These are phyloP conservation scores for Lethocerus indicus DNA, from an alignment of 1,140 invertebrate genomes.

Conservation along the genomic window DNA sequence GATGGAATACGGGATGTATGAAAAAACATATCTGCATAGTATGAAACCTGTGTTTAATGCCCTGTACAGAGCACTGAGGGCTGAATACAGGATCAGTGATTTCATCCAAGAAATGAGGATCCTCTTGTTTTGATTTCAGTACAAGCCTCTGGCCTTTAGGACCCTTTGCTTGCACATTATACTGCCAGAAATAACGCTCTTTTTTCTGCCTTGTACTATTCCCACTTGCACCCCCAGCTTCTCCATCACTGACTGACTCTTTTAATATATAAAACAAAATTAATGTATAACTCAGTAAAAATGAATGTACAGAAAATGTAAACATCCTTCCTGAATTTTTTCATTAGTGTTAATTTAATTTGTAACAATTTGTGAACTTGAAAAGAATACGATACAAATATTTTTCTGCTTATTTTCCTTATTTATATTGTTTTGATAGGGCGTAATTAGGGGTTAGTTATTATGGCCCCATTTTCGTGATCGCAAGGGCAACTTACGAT, in stretches of 20 bases:
- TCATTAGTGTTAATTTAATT: too few relatives aligned
- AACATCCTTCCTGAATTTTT: too few relatives aligned
- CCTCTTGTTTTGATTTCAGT: conserved; percentile 62
- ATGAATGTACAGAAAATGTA: background rate
- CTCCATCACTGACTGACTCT: conserved; percentile 48
- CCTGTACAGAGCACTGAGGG: conserved; percentile 69
- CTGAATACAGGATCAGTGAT: conserved; percentile 87
- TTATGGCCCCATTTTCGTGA: too few relatives aligned
- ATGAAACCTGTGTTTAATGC: conserved; percentile 84
- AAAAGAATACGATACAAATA: too few relatives aligned
- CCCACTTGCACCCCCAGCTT: conserved; percentile 30
- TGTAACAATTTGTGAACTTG: too few relatives aligned
- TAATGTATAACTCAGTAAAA: conserved; percentile 1
- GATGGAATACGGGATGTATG: too few relatives aligned
- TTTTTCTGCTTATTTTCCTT: too few relatives aligned
- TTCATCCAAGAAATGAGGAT: conserved; percentile 83
- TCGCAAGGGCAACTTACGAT: too few relatives aligned
- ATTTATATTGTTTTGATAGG: too few relatives aligned
- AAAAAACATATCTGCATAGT: too few relatives aligned
- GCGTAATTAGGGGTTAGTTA: too few relatives aligned
- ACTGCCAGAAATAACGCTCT: conserved; percentile 93
- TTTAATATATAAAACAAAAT: too few relatives aligned
- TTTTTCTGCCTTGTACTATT: conserved; percentile 38
- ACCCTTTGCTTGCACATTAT: conserved; percentile 96
- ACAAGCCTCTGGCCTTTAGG: conserved; percentile 82